Evolutionary conservation across 2,113 vertebrate species (phyloP).

Genomic region (Hydrolagus affinis): DNA sequence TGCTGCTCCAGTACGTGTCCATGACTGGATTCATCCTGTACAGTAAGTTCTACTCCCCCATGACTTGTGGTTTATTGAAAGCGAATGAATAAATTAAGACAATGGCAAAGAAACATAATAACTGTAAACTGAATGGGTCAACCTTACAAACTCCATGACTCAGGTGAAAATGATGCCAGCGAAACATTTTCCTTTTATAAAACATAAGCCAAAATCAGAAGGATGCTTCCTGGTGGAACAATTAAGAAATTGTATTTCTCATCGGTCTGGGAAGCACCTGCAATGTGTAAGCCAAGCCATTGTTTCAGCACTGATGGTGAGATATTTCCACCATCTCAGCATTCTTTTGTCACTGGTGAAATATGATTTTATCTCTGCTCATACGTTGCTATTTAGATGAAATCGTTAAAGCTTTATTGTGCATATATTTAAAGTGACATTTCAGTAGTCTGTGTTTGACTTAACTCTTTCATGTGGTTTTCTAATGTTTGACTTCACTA

Average conservation of each 20-base stretch:
- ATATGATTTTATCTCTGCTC: slow-evolving; percentile 15
- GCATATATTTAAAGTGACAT: not conserved
- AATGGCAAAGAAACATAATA: not conserved
- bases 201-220: not conserved
- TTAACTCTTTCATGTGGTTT: not conserved
- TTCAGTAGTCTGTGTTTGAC: not conserved
- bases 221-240: slow-evolving; percentile 20
- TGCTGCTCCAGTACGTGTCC: not conserved
- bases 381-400: not conserved
- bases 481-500: not conserved
- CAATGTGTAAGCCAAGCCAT: not conserved
- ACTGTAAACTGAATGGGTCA: not conserved
- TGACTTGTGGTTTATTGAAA: not conserved
- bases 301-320: slow-evolving; percentile 4
- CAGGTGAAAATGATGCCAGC: slow-evolving; percentile 14
- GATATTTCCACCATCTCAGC: not conserved
- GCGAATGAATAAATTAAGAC: not conserved
- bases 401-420: not conserved
- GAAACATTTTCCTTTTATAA: not conserved
- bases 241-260: slow-evolving; percentile 24
- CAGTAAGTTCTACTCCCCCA: not conserved
- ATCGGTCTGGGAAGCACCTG: slow-evolving; percentile 26
- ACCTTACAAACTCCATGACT: not conserved
- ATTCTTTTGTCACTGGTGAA: not conserved
- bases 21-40: not conserved